Percentiles rank a stretch among this genome's conserved stretches.
phyloP scores from a whole-genome alignment of 2,113 vertebrate species.

The Myanophis thanlyinensis region DNA sequence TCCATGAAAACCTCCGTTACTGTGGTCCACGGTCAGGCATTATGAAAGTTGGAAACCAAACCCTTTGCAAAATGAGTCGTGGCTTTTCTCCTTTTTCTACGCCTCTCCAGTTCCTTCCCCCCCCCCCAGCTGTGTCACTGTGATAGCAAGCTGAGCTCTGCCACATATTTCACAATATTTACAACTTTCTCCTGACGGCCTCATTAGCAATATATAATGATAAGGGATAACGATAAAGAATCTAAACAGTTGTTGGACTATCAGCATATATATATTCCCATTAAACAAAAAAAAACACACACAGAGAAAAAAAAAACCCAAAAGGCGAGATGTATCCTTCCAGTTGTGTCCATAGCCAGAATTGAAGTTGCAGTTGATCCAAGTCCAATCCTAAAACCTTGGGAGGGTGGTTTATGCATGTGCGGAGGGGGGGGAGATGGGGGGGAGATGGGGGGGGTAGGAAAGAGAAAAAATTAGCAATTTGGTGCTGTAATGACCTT shows the following conservation, averaged over 20 bases:
- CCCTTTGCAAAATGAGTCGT: background rate
- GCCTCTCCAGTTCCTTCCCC: background rate
- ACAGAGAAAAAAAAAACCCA: too few relatives aligned
- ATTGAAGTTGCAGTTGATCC: background rate
- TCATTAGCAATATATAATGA: background rate
- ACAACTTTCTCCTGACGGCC: background rate
- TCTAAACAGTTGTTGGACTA: background rate
- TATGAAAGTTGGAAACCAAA: background rate
- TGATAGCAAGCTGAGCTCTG: background rate
- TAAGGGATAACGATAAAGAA: background rate
- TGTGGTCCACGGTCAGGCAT: background rate
- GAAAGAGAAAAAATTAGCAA: background rate
- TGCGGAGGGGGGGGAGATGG: background rate
- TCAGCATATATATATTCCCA: background rate
- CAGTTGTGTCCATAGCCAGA: background rate
- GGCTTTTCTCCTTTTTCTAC: background rate
- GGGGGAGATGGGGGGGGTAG: rapidly evolving
- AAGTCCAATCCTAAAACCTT: too few relatives aligned
- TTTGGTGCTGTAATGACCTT: constrained; percentile 57
- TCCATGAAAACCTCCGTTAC: background rate
- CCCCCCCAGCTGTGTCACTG: background rate
- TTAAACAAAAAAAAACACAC: background rate
- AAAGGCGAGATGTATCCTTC: background rate
- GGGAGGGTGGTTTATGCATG: background rate
- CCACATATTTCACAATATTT: background rate